Evolutionary conservation across 1,140 invertebrate species (phyloP), one percentile per base, ranked within the genome.

Genomic region (Tribolium castaneum): DNA sequence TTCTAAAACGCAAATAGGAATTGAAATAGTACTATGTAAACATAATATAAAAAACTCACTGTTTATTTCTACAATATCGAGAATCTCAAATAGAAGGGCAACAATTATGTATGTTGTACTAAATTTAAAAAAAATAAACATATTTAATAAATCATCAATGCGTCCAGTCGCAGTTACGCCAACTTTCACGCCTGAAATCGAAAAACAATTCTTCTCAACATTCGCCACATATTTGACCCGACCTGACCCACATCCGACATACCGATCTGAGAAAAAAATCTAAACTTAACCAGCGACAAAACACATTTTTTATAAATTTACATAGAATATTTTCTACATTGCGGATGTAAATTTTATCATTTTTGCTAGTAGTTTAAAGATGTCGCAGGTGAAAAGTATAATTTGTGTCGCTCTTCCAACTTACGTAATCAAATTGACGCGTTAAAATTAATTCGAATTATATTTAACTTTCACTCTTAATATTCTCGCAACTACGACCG

Each of bases 171-270:
- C 52, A 71, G 7, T 71, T 50, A 52, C 49, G 30, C 49, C 70
- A 73, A 73, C 71, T 73, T 73, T 73, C 71, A 73, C 71, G 71
- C 71, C 22, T 73, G 71, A 73, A 73, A 73, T 73, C 71, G 71
- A 73, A 73, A 73, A 73, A 73, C 71, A 13, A 73, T 73, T 73
- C 71, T 73, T 73, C 19, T 52, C 49, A 54, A 73, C 71, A 73
- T 73, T 73, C 71, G 71, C 71, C 71, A 73, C 71, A 73, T 73
- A 73, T 35, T 50, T 73, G 71, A 54, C 71, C 71, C 30, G 71
- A 73, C 71, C 71, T 73, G 71, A 73, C 71, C 71, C 52, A 73
- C 71, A 73, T 73, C 45, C 50, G 45, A 30, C 71, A 73, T 73
- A 73, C 71, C 71, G 34, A 72, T 52, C 71, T 19, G 5, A 52